Base-by-base conservation (phyloP, 2,888 invertebrate genomes). In the Psylliodes chrysocephalus region DNA sequence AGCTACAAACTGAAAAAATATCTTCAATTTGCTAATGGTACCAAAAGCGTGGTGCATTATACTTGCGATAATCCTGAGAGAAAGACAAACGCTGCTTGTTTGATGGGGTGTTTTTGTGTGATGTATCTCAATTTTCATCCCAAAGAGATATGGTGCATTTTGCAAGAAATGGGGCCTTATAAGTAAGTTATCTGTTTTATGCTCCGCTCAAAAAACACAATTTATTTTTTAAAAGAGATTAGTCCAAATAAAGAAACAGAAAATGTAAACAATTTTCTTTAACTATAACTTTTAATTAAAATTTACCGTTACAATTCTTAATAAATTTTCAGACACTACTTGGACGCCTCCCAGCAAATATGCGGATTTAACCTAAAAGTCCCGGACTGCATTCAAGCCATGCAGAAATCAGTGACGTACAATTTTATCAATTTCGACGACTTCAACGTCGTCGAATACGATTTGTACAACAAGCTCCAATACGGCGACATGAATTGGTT, bases 401-500 rank as follows among this genome's bases (percentile, higher is more conserved):
- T 95, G 10, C 85, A 89, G 64, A 93, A 91, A 84, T 94, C 94
- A 4, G 78, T 86, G 10, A 84, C 87, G 18, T 85, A 90, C 73
- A 90, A 91, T 38, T 93, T 95, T 81, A 90, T 95, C 76, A 87
- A 93, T 80, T 93, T 95, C 77, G 85, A 89, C 63, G 92, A 91
- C 79, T 96, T 96, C 79, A 90, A 95, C 82, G 86, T 89, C 14
- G 87, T 88, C 30, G 95, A 95, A 79, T 96, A 95, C 80, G 92
- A 94, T 75, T 87, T 87, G 78, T 90, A 92, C 76, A 90, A 92
- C 82, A 89, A 90, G 83, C 88, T 94, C 69, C 89, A 92, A 81
- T 91, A 93, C 76, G 95, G 95, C 4, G 95, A 95, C 81, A 85
- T 96, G 67, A 95, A 94, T 82, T 96, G 95, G 96, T 88, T 95